Conservation (phyloP, 1,140 invertebrate species). For the Liolophura sinensis region DNA sequence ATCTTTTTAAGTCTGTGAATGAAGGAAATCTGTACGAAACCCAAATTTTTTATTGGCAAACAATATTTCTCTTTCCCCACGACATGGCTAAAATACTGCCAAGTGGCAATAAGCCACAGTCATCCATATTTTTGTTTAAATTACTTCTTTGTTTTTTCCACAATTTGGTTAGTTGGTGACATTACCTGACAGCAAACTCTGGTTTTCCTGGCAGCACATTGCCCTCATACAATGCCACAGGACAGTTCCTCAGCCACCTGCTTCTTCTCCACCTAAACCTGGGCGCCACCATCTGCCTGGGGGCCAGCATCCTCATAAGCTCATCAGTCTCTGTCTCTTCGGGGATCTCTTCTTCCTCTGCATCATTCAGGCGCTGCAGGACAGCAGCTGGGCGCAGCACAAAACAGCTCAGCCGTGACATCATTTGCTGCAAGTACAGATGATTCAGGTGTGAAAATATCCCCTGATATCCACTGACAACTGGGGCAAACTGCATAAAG, state of each 20-base stretch:
- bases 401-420: constrained; percentile 50
- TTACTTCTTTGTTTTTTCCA: too few species aligned
- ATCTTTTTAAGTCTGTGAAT: too few species aligned
- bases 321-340: constrained; percentile 57
- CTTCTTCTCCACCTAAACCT: constrained; percentile 56
- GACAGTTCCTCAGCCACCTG: constrained; percentile 52
- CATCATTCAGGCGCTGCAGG: constrained; percentile 46
- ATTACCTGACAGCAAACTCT: constrained; percentile 54
- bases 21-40: too few species aligned
- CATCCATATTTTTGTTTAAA: too few species aligned
- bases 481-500: too few species aligned
- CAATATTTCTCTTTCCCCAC: too few species aligned
- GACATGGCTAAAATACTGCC: too few species aligned
- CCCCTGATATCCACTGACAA: too few species aligned
- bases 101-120: too few species aligned
- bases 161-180: not conserved
- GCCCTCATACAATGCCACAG: constrained; percentile 57
- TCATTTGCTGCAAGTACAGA: constrained; percentile 44
- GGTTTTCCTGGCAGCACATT: constrained; percentile 53
- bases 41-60: too few species aligned
- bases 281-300: constrained; percentile 52
- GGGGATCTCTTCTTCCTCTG: constrained; percentile 47
- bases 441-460: too few species aligned
- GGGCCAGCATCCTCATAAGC: constrained; percentile 41
- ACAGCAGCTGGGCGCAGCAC: constrained; percentile 52